Evolutionary conservation across 2,888 invertebrate species (phyloP), one percentile per base, ranked within the genome.

Genomic region (Eumacrocentrus americanus): DNA sequence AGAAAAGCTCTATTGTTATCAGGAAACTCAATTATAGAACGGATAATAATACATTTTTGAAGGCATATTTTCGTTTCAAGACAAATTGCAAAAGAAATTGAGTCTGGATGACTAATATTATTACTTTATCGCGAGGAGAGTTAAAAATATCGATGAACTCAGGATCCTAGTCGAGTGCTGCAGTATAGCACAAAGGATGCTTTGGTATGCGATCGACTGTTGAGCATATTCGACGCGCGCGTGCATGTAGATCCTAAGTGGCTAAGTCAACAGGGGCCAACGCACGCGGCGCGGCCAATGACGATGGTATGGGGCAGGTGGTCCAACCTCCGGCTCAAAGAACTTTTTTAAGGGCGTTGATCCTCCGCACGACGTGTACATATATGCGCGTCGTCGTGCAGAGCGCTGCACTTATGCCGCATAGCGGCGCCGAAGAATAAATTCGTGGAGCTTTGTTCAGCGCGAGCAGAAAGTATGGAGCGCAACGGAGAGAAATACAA

Each of bases 261-360:
- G 70, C 74, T 72, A 74, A 76, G 75, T 72, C 73, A 72, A 77
- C 71, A 72, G 69, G 72, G 70, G 70, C 67, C 69, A 67, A 70
- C 70, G 72, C 70, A 72, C 70, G 54, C 57, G 47, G 29, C 71
- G 70, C 71, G 72, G 72, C 55, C 73, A 74, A 72, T 72, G 74
- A 72, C 48, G 53, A 60, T 40, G 58, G 61, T 71, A 29, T 29
- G 29, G 78, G 80, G 80, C 80, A 80, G 80, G 80, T 80, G 80
- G 79, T 76, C 79, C 64, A 63, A 46, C 25, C 47, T 38, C 53
- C 55, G 51, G 76, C 77, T 74, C 74, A 74, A 76, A 75, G 76
- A 78, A 77, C 77, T 77, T 77, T 73, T 72, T 70, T 72, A 68
- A 71, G 76, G 76, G 73, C 76, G 73, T 76, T 76, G 76, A 76